These are phyloP conservation scores for Siniperca undulata DNA, from an alignment of 2,797 vertebrate species.

Conservation along the genomic window DNA sequence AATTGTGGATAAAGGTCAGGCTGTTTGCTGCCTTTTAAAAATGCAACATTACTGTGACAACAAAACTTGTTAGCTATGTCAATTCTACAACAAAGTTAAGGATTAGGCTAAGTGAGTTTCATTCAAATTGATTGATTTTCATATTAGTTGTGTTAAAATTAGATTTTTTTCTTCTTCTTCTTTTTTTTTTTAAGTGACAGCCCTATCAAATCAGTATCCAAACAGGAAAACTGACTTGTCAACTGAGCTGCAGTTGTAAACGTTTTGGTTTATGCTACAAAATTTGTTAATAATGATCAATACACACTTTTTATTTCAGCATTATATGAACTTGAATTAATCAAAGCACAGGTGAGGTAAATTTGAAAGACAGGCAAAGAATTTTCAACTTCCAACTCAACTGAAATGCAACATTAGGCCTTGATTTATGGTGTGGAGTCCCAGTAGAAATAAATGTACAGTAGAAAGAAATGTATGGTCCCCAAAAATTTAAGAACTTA, in stretches of 20 bases:
- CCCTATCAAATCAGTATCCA: neutral
- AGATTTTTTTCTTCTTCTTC: neutral
- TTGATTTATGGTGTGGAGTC: conserved; percentile 1
- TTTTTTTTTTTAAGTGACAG: conserved; percentile 1
- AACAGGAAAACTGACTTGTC: neutral
- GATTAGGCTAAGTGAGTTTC: neutral
- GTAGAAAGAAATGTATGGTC: conserved; percentile 28
- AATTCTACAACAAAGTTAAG: neutral
- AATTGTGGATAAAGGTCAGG: neutral
- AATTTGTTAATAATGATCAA: neutral
- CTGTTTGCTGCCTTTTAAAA: neutral
- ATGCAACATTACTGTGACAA: neutral
- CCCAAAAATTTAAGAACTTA: neutral
- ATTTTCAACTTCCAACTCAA: neutral
- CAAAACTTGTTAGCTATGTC: neutral
- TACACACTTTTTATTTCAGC: neutral
- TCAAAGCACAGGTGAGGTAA: conserved; percentile 21
- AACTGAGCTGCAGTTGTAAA: conserved; percentile 27
- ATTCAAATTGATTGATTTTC: neutral
- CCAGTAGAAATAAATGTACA: conserved; percentile 9
- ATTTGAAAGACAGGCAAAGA: conserved; percentile 6
- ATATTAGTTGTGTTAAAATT: neutral
- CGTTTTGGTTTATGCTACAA: neutral
- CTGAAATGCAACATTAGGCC: conserved; percentile 12
- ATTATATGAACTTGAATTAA: neutral